These are phyloP conservation scores for Sinella curviseta DNA, from an alignment of 1,140 invertebrate genomes.

Conservation along the genomic window DNA sequence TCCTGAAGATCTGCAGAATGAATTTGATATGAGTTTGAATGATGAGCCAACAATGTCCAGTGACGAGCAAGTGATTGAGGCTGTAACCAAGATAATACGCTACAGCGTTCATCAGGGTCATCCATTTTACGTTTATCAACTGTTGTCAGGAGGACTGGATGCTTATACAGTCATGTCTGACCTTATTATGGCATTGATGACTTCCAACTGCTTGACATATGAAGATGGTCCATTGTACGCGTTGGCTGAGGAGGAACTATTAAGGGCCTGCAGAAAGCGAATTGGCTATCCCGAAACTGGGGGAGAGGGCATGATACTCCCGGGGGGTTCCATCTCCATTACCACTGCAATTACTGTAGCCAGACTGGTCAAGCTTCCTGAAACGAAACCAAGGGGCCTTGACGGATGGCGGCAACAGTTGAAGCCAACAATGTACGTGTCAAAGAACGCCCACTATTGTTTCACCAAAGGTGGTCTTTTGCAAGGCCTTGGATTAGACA, in stretches of 20 bases:
- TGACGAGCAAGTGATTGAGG: background rate
- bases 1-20: background rate
- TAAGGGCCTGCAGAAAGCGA: background rate
- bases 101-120: background rate
- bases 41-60: background rate
- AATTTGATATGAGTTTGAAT: background rate
- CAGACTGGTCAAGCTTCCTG: background rate
- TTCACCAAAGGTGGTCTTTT: slow-evolving; percentile 25
- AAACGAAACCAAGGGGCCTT: background rate
- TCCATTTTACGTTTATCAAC: background rate
- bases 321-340: background rate
- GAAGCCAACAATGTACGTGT: background rate
- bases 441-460: background rate
- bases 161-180: slow-evolving; percentile 35
- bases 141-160: slow-evolving; percentile 29
- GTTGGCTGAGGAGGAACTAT: slow-evolving; percentile 32
- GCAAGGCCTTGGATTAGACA: slow-evolving; percentile 19
- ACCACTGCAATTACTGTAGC: background rate
- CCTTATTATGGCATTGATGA: slow-evolving; percentile 6
- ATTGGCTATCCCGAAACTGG: slow-evolving; percentile 26
- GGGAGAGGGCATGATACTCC: too few species aligned
- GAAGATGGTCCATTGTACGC: slow-evolving; percentile 16
- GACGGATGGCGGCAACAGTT: background rate
- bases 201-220: background rate
- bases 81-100: background rate